These are phyloP conservation scores for Mamestra brassicae DNA, from an alignment of 2,888 invertebrate species.

Conservation along the genomic window DNA sequence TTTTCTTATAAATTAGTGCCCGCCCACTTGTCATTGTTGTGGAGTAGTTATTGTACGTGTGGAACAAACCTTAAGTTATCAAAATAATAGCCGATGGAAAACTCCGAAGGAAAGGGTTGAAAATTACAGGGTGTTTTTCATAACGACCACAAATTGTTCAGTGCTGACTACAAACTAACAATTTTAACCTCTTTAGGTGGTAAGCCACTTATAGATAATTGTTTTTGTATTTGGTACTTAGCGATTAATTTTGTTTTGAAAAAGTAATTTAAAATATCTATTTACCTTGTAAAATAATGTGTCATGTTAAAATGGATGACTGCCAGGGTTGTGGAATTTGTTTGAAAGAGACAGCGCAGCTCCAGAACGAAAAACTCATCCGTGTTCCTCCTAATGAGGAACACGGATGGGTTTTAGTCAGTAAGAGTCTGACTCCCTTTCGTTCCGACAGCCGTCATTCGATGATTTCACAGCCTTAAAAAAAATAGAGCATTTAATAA, in stretches of 20 bases:
- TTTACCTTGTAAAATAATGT: not conserved
- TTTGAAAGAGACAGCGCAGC: too few species aligned
- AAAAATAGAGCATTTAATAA: too few species aligned
- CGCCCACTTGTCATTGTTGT: too few species aligned
- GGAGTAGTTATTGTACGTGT: too few species aligned
- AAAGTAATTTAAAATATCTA: not conserved
- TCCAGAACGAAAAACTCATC: too few species aligned
- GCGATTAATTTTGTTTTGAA: slow-evolving; percentile 19
- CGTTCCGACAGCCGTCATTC: too few species aligned
- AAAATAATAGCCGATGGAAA: slow-evolving; percentile 20
- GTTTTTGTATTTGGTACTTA: slow-evolving; percentile 3
- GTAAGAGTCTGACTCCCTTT: too few species aligned
- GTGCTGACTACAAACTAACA: slow-evolving; percentile 39
- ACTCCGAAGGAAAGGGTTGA: slow-evolving; percentile 41
- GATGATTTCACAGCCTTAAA: too few species aligned
- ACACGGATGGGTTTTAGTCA: too few species aligned
- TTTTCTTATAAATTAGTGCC: too few species aligned
- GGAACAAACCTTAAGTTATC: slow-evolving; percentile 6
- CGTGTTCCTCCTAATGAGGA: too few species aligned
- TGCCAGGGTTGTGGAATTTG: too few species aligned
- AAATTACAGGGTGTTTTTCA: slow-evolving; percentile 61
- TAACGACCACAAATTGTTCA: slow-evolving; percentile 59
- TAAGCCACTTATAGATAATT: slow-evolving; percentile 13
- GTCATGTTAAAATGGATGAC: not conserved
- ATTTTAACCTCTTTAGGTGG: slow-evolving; percentile 40